A percentile compares a stretch with the other conserved stretches of the same genome.
Evolutionary conservation across 2,797 vertebrate genomes (phyloP).

Genomic region (Pseudochaenichthys georgianus): DNA sequence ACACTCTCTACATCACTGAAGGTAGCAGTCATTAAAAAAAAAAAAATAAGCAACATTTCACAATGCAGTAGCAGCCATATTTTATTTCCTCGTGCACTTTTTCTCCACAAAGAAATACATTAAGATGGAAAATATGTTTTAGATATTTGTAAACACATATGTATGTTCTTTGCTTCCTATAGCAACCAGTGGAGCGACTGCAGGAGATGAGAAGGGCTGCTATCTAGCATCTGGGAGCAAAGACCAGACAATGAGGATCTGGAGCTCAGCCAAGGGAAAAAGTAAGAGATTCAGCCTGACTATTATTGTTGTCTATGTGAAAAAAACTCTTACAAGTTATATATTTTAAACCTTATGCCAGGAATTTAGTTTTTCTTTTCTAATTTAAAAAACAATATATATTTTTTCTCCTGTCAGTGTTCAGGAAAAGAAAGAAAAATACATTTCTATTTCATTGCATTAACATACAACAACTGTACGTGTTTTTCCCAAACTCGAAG

Average conservation of each 20-base stretch:
- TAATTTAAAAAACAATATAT: too few relatives aligned
- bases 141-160: not conserved
- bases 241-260: conserved; percentile 95
- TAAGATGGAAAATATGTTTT: too few relatives aligned
- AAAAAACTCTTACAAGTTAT: not conserved
- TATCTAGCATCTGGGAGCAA: conserved; percentile 95
- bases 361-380: too few relatives aligned
- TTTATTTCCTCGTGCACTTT: not conserved
- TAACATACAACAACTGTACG: not conserved
- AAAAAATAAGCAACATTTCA: not conserved
- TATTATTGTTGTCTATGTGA: not conserved
- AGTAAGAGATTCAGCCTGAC: conserved; percentile 75
- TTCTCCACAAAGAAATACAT: not conserved
- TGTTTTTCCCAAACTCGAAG: not conserved
- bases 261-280: conserved; percentile 92
- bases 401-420: too few relatives aligned
- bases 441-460: not conserved
- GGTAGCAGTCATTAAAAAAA: conserved; percentile 72
- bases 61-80: not conserved
- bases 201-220: conserved; percentile 81
- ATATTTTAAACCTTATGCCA: too few relatives aligned
- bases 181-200: conserved; percentile 69
- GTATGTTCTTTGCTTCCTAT: conserved; percentile 4
- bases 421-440: too few relatives aligned
- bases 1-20: conserved; percentile 61